Percentiles rank a stretch among this genome's conserved stretches.
Evolutionary conservation across 2,797 vertebrate species (phyloP).

Genomic region (Syngnathus acus): DNA sequence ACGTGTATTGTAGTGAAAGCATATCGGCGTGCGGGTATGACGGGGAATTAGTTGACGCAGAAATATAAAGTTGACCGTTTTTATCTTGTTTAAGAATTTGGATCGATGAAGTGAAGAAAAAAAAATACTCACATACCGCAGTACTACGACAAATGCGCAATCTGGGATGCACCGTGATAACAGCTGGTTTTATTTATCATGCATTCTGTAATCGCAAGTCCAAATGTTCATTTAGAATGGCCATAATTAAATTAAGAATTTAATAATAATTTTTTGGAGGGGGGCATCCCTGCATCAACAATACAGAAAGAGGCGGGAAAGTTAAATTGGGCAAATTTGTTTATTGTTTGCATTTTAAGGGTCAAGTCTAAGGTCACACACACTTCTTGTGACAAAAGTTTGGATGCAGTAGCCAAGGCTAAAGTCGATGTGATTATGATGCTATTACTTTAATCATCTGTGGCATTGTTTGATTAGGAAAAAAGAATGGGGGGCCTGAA

Average conservation of each 20-base stretch:
- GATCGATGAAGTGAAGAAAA: not conserved
- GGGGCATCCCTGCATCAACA: too few species aligned
- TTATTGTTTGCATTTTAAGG: not conserved
- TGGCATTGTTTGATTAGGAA: slow-evolving; percentile 43
- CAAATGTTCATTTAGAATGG: too few species aligned
- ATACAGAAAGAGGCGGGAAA: too few species aligned
- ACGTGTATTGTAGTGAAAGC: slow-evolving; percentile 8
- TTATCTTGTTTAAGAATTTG: not conserved
- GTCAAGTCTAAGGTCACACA: slow-evolving; percentile 46
- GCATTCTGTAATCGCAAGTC: too few species aligned
- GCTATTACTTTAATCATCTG: slow-evolving; percentile 56
- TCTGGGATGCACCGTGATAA: too few species aligned
- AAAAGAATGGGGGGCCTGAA: slow-evolving; percentile 40
- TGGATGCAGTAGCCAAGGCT: slow-evolving; percentile 48
- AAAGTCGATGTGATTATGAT: slow-evolving; percentile 58
- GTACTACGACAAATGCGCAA: too few species aligned
- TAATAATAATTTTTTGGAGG: too few species aligned
- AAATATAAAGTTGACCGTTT: not conserved
- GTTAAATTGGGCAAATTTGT: not conserved
- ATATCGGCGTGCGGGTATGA: slow-evolving; percentile 7
- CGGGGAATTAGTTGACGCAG: slow-evolving; percentile 5
- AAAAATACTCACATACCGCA: not conserved
- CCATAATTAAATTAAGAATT: too few species aligned
- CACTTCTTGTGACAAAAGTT: slow-evolving; percentile 31
- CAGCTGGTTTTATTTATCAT: too few species aligned